Conservation (phyloP, 53 echinoderm and acorn worm genomes). For the Apostichopus leukothele region DNA sequence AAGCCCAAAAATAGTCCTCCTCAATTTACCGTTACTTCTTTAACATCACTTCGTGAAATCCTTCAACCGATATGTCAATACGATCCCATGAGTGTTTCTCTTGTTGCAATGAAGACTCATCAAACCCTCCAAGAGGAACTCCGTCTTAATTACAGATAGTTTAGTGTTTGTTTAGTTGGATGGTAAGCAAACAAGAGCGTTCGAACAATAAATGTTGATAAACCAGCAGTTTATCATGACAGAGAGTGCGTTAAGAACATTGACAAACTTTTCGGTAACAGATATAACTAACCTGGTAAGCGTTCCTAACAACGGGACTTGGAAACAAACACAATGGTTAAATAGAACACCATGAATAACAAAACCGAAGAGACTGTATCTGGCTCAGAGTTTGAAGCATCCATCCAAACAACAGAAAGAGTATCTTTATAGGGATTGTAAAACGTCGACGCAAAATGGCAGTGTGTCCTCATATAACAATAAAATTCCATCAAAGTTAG, state of each 20-base stretch:
- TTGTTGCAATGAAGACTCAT: not conserved
- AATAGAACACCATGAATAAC: not conserved
- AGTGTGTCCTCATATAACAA: too few relatives aligned
- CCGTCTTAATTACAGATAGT: not conserved
- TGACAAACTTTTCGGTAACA: slow-evolving; percentile 28
- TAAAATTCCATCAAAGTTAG: too few relatives aligned
- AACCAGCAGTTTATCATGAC: not conserved
- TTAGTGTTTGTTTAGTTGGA: not conserved
- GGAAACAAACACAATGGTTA: not conserved
- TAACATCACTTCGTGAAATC: slow-evolving; percentile 27
- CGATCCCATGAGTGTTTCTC: not conserved
- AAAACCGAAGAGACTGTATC: not conserved
- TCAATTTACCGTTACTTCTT: not conserved
- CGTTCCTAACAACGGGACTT: slow-evolving; percentile 18
- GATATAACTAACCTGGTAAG: not conserved
- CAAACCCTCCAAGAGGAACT: not conserved
- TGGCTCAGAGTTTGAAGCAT: not conserved
- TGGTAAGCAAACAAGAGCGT: not conserved
- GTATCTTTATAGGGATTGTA: not conserved
- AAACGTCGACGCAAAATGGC: too few relatives aligned
- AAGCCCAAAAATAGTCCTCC: not conserved
- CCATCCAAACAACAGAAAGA: not conserved
- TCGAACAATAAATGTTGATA: not conserved
- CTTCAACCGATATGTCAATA: not conserved
- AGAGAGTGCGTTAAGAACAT: slow-evolving; percentile 22